Percentiles rank a stretch among this genome's conserved stretches.
Evolutionary conservation across 2,888 invertebrate species (phyloP).

Genomic region (Tiliacea aurago): DNA sequence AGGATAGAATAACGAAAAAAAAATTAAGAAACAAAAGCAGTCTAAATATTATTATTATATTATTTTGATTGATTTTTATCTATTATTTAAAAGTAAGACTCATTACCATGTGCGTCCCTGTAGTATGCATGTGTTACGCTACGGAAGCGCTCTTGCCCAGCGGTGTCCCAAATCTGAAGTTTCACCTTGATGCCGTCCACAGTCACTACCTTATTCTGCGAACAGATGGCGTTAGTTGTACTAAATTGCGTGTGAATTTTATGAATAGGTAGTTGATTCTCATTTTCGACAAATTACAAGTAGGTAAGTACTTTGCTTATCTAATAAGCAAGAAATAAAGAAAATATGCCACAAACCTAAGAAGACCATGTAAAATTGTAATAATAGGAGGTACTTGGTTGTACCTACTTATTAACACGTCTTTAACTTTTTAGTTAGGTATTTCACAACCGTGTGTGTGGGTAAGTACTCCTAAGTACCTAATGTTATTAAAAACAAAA

Average conservation of each 20-base stretch:
- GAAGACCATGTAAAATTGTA: neutral
- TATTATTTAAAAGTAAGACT: neutral
- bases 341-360: conserved; percentile 31
- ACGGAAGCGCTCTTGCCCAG: conserved; percentile 98
- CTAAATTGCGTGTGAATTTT: conserved; percentile 2
- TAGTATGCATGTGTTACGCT: conserved; percentile 98
- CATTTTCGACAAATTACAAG: neutral
- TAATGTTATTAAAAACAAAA: neutral
- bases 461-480: neutral
- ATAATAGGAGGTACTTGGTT: neutral
- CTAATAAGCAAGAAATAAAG: conserved; percentile 10
- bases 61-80: no score
- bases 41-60: no score
- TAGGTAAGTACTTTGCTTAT: no score
- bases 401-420: no score
- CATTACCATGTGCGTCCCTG: conserved; percentile 97
- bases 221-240: conserved; percentile 86
- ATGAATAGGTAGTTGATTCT: neutral
- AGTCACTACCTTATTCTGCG: conserved; percentile 95
- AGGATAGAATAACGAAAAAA: neutral
- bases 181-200: conserved; percentile 97
- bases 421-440: no score
- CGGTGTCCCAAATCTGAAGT: conserved; percentile 99
- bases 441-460: neutral
- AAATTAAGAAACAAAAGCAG: neutral